Conservation (phyloP, 1,140 invertebrate species). For the Bombus sibiricus region DNA sequence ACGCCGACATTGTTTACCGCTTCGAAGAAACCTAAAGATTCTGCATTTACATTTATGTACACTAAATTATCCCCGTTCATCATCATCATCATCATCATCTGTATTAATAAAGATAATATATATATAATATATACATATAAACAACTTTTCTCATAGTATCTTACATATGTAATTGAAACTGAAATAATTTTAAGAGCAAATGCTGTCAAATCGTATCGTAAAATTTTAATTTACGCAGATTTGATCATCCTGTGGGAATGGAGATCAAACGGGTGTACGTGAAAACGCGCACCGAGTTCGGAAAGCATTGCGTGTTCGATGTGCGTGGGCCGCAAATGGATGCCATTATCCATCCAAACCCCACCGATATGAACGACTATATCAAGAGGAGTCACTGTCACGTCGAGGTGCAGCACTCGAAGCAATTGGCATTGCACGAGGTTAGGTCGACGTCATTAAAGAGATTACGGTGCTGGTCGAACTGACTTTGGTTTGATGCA, state of each 20-base stretch:
- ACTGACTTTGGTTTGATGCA: neutral
- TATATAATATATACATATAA: no score
- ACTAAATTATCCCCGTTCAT: no score
- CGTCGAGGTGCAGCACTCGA: constrained; percentile 84
- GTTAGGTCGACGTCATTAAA: constrained; percentile 74
- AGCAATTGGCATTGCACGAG: constrained; percentile 86
- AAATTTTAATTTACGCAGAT: neutral
- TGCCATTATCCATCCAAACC: constrained; percentile 88
- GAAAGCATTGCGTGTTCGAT: constrained; percentile 88
- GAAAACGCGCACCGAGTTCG: constrained; percentile 88
- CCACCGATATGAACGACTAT: constrained; percentile 86
- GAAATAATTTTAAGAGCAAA: no score
- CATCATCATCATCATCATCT: no score
- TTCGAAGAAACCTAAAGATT: no score
- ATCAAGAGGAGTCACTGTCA: constrained; percentile 87
- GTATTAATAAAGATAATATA: no score
- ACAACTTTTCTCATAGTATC: no score
- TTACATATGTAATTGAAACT: no score
- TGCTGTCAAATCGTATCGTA: no score
- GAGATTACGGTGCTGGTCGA: constrained; percentile 26
- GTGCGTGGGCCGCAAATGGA: constrained; percentile 88
- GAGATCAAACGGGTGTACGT: constrained; percentile 86
- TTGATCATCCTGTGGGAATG: constrained; percentile 73
- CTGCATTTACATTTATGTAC: no score
- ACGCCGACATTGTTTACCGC: no score